Conservation (phyloP, 2,888 invertebrate genomes). For the Litoditis marina region DNA sequence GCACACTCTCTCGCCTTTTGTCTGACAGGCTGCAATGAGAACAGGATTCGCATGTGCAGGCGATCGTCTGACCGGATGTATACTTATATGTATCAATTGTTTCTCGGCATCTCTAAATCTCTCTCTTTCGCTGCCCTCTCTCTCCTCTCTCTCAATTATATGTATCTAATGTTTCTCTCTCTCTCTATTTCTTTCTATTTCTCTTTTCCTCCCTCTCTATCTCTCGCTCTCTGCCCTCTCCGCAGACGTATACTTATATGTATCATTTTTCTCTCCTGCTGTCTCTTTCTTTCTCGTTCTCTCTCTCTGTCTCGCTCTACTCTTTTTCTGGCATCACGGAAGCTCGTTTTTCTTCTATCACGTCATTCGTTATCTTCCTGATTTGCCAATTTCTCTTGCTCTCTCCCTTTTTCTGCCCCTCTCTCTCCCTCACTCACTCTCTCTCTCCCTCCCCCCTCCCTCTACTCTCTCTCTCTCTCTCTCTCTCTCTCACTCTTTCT, state of each 20-base stretch:
- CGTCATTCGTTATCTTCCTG: background rate
- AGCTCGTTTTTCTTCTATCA: background rate
- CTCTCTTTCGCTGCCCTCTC: background rate
- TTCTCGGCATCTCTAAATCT: too few relatives aligned
- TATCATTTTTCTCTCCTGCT: too few relatives aligned
- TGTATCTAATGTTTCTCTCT: background rate
- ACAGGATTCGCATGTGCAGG: too few relatives aligned
- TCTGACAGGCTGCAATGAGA: too few relatives aligned
- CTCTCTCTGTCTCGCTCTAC: background rate
- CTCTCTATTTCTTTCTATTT: background rate
- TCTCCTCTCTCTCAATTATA: background rate
- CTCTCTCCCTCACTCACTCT: conserved; percentile 9
- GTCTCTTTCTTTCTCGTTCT: background rate
- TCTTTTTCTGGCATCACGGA: background rate
- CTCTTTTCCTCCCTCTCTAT: background rate
- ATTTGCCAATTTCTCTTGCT: background rate
- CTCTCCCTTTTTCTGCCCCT: background rate
- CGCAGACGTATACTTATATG: too few relatives aligned
- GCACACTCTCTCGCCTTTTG: too few relatives aligned
- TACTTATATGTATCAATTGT: too few relatives aligned
- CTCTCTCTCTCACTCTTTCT: conserved; percentile 2
- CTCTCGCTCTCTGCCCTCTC: background rate
- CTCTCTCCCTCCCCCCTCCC: conserved; percentile 19
- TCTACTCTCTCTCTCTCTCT: conserved; percentile 9
- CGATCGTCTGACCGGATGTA: too few relatives aligned